Conservation (phyloP, 2,888 invertebrate species). For the Acleris laterana region DNA sequence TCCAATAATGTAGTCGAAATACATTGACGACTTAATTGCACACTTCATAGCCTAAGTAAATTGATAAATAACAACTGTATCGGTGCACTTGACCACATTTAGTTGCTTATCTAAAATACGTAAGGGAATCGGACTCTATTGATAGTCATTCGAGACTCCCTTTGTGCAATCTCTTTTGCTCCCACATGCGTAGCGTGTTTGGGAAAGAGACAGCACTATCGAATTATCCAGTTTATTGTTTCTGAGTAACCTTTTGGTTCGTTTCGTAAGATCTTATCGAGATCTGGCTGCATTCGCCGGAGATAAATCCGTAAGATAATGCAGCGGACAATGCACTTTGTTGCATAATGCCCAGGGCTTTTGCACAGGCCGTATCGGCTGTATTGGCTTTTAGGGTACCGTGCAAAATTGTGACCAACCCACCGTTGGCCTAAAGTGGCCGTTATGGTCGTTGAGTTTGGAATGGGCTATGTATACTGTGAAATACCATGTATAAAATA, state of each 20-base stretch:
- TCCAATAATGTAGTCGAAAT: not conserved
- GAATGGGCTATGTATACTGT: not conserved
- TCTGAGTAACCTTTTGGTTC: constrained; percentile 34
- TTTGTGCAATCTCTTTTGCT: no score
- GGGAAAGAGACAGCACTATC: no score
- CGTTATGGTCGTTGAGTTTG: constrained; percentile 2
- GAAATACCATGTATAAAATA: no score
- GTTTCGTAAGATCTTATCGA: constrained; percentile 52
- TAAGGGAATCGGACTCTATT: constrained; percentile 24
- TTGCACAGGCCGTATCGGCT: constrained; percentile 15
- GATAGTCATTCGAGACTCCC: no score
- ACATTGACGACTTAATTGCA: not conserved
- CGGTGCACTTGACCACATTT: constrained; percentile 22
- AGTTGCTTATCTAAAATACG: constrained; percentile 35
- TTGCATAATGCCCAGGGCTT: constrained; percentile 51
- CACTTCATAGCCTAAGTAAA: constrained; percentile 2
- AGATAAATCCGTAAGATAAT: constrained; percentile 48
- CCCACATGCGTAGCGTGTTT: no score
- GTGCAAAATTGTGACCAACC: constrained; percentile 19
- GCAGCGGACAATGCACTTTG: constrained; percentile 54
- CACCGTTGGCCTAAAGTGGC: constrained; percentile 16
- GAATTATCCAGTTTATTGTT: constrained; percentile 33
- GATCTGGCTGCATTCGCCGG: constrained; percentile 46
- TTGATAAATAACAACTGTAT: constrained; percentile 3
- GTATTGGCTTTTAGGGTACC: constrained; percentile 32